Base-by-base conservation (phyloP, 2,888 invertebrate species). In the Himalopsyche anomala region DNA sequence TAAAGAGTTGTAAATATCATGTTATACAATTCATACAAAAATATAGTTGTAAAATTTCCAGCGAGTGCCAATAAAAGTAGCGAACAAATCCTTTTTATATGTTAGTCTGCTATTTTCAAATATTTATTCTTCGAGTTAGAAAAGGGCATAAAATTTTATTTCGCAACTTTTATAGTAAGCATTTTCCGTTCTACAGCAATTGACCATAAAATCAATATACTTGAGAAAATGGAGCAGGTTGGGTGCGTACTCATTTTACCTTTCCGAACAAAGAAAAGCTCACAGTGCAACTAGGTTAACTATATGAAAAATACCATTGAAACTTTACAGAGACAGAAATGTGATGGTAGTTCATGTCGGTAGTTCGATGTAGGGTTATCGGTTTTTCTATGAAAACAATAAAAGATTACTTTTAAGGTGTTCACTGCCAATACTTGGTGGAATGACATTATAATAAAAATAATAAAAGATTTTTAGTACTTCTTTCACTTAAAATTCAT, bases 211-310 rank as follows among this genome's bases (percentile, higher is more conserved):
- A 62, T 62, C 62, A 19, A 62, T 62, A 62, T n/a, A n/a, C 56
- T 62, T 62, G n/a, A 62, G n/a, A 19, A 62, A 62, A 62, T 62
- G 28, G 56, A 17, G n/a, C n/a, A 56, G 62, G 62, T 62, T 62
- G 15, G 19, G 62, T 62, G 28, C 19, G 62, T 62, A 62, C 56
- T 17, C n/a, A 56, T 56, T 56, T 56, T 56, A 56, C 62, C 62
- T 62, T 62, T 62, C 5, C 28, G 19, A 62, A 62, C 62, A 62
- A 62, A 62, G 62, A 15, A n/a, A 28, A 62, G 19, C 62, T 62
- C 28, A 19, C 15, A 8, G 62, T n/a, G 62, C 28, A 62, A 62
- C 62, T 62, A 19, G 62, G 62, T 62, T 62, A 62, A 62, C 28
- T 19, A 19, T 62, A 28, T 19, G 19, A 62, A 62, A 17, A 62